These are phyloP conservation scores for Ploceus nigricollis DNA, from an alignment of 2,113 vertebrate species.

Conservation along the genomic window DNA sequence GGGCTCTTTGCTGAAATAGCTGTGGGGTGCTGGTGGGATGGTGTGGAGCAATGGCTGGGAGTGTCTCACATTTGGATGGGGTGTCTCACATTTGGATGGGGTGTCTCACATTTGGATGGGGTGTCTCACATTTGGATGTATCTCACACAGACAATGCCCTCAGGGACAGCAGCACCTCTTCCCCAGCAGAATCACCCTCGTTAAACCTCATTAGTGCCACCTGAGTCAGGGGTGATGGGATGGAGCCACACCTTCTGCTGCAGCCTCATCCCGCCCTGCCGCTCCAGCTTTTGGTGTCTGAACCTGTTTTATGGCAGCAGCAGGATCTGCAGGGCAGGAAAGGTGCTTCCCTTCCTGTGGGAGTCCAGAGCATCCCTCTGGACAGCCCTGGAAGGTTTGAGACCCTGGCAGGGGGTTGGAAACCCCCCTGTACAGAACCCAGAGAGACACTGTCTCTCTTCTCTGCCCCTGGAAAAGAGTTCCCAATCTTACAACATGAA, in stretches of 20 bases:
- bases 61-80: background rate
- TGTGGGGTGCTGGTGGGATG: background rate
- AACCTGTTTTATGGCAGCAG: background rate
- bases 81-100: background rate
- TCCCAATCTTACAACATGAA: too few species aligned
- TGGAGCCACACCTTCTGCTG: accelerated
- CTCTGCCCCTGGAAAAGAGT: too few species aligned
- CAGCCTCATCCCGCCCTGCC: accelerated
- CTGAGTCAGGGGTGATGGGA: background rate
- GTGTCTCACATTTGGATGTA: too few species aligned
- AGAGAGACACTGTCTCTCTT: too few species aligned
- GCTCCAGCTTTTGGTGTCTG: background rate
- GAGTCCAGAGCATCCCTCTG: too few species aligned
- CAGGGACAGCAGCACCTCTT: background rate
- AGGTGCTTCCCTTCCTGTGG: accelerated
- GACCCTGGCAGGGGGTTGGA: too few species aligned
- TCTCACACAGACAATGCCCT: background rate
- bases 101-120: too few species aligned
- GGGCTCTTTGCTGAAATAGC: background rate
- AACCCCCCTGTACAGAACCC: too few species aligned
- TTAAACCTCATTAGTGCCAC: background rate
- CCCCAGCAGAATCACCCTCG: background rate
- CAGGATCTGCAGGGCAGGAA: background rate
- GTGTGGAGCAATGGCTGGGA: background rate
- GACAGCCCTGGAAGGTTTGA: too few species aligned